phyloP scores from a whole-genome alignment of 2,113 vertebrate genomes.

The Bothrops jararaca region DNA sequence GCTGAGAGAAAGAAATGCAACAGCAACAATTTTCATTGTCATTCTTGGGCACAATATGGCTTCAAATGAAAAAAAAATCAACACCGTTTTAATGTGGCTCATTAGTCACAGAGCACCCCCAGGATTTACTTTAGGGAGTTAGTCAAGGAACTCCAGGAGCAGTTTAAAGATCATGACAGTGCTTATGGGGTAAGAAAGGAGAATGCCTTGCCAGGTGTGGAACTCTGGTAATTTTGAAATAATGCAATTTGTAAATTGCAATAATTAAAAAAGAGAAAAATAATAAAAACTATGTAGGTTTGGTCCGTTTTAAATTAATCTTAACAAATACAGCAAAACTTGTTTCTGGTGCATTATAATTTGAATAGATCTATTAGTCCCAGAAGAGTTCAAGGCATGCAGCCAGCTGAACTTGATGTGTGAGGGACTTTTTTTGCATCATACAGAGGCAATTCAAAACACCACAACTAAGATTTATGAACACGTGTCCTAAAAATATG shows the following conservation, averaged over 20 bases:
- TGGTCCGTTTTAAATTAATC: neutral
- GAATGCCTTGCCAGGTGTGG: neutral
- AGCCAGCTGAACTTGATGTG: neutral
- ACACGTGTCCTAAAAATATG: neutral
- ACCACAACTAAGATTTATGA: neutral
- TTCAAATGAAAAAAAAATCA: neutral
- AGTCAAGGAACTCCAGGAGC: neutral
- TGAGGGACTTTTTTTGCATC: neutral
- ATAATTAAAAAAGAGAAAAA: neutral
- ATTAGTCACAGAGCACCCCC: neutral
- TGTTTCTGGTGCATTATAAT: neutral
- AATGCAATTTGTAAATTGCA: conserved; percentile 20
- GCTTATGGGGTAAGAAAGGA: neutral
- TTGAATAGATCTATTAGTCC: neutral
- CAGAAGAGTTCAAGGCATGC: too few species aligned
- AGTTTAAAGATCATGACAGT: neutral
- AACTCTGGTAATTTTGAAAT: neutral
- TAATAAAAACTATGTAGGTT: neutral
- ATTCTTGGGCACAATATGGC: neutral
- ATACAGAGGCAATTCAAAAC: neutral
- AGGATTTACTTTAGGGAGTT: neutral
- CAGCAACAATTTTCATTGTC: neutral
- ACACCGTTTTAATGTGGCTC: neutral
- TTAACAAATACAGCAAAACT: neutral
- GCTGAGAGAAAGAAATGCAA: neutral